Percentiles rank a stretch among this genome's conserved stretches.
Evolutionary conservation across 2,797 vertebrate species (phyloP).

Genomic region (Propithecus deckenii): DNA sequence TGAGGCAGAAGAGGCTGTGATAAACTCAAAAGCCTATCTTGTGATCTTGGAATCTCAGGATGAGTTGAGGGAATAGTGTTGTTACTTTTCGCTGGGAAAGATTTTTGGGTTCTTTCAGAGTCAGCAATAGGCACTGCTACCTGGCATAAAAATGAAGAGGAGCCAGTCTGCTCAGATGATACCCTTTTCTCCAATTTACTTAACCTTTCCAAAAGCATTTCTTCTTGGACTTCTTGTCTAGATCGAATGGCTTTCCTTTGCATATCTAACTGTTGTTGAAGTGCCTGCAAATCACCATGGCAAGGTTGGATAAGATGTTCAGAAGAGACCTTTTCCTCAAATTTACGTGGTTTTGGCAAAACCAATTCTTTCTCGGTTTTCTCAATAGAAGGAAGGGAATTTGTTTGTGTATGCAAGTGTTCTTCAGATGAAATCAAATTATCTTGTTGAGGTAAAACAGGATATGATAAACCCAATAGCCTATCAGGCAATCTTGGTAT

Average conservation of each 20-base stretch:
- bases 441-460: constrained; percentile 81
- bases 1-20: constrained; percentile 78
- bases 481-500: constrained; percentile 72
- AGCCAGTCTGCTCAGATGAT: constrained; percentile 20
- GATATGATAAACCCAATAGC: constrained; percentile 78
- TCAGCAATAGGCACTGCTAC: neutral
- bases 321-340: constrained; percentile 83
- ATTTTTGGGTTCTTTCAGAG: neutral
- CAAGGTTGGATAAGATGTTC: constrained; percentile 81
- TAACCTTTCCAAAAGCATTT: constrained; percentile 79
- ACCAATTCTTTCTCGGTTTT: constrained; percentile 81
- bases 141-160: neutral
- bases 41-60: neutral
- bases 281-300: constrained; percentile 80
- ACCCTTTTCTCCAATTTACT: constrained; percentile 79
- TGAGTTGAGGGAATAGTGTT: neutral
- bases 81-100: neutral
- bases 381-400: constrained; percentile 78
- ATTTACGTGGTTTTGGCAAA: constrained; percentile 71
- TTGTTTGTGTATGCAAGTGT: constrained; percentile 77
- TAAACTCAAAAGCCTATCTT: neutral
- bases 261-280: constrained; percentile 81
- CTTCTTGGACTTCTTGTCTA: constrained; percentile 83
- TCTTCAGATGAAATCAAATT: constrained; percentile 81
- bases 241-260: constrained; percentile 81